Evolutionary conservation across 2,888 invertebrate species (phyloP), one percentile per base, ranked within the genome.

Genomic region (Cylloceria caligata): DNA sequence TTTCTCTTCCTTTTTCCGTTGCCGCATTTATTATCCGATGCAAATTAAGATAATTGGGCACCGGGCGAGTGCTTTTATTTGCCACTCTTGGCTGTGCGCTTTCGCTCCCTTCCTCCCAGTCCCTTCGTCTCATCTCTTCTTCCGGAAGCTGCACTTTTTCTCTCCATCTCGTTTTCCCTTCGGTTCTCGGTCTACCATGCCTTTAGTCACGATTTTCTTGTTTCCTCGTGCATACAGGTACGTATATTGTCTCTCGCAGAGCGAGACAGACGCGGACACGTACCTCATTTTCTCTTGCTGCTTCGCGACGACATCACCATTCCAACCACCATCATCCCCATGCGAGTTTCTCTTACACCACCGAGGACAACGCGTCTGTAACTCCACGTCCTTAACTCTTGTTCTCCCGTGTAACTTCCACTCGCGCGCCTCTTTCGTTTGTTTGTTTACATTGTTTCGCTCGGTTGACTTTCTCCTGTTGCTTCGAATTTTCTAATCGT

Each of bases 11-110:
- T 83, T 85, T 86, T 86, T 87, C 83, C 84, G 86, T 86, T 80
- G 85, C 85, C 81, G 78, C 83, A 78, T 86, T 88, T 87, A 87
- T 88, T 88, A 87, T 86, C 84, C 85, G 86, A 87, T 87, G 87
- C 83, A 85, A 87, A 87, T 86, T 85, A 85, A 86, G 85, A 88
- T 88, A 87, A 89, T 89, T 89, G 88, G 83, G 81, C 81, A 78
- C 76, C 68, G 16, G 81, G 85, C 69, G 75, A 81, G 83, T 79
- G 84, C 80, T 88, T 85, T 87, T 85, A 87, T 87, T 87, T 85
- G 83, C 65, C 81, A 71, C 83, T 84, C 62, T 49, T 60, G 45
- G 21, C 27, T 24, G 45, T 24, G 7, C 16, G 6, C 60, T 24
- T 24, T 42, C 45, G n/a, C 30, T 71, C 49, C 34, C 60, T 55